Base-by-base conservation (phyloP, 2,888 invertebrate genomes). In the Noctua janthina region DNA sequence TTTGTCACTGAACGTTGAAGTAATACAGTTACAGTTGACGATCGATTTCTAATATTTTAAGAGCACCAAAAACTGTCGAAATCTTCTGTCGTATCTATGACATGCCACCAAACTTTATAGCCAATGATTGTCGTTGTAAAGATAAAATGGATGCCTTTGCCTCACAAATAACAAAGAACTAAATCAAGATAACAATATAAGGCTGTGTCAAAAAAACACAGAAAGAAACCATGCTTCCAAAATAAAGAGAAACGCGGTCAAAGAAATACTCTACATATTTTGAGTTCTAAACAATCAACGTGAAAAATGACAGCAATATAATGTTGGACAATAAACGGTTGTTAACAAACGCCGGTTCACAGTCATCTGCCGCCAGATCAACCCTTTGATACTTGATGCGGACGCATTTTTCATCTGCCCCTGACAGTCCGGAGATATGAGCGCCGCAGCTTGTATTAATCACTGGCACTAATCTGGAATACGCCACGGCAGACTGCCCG, bases 401-500 rank as follows among this genome's bases (percentile, higher is more conserved):
- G 82, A 87, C 84, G 82, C 85, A 87, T 88, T 89, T 88, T 84
- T 85, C 83, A 81, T 91, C 89, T 91, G 89, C 76, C 79, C 82
- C 83, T 83, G 88, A 89, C 89, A 85, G 81, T 77, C 88, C 87
- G 87, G 90, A 90, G 87, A 86, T 81, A 83, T 79, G 83, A 80
- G 79, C 82, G 79, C 81, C 82, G 84, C 90, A 84, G 89, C 87
- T 89, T 86, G 89, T 90, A 90, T 90, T 91, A 92, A 90, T 91
- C 85, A 91, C 76, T 88, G 83, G 85, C 89, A 91, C 92, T 94
- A 93, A 95, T 94, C 91, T 91, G 87, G 85, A 91, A 89, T 90
- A 89, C 86, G 90, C 87, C 89, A 90, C 90, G 88, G 91, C 90
- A 89, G 90, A 90, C 94, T 95, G 92, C 93, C 93, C 91, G 86